Base-by-base conservation (phyloP, 2,113 vertebrate species). In the Myiopsitta monachus region DNA sequence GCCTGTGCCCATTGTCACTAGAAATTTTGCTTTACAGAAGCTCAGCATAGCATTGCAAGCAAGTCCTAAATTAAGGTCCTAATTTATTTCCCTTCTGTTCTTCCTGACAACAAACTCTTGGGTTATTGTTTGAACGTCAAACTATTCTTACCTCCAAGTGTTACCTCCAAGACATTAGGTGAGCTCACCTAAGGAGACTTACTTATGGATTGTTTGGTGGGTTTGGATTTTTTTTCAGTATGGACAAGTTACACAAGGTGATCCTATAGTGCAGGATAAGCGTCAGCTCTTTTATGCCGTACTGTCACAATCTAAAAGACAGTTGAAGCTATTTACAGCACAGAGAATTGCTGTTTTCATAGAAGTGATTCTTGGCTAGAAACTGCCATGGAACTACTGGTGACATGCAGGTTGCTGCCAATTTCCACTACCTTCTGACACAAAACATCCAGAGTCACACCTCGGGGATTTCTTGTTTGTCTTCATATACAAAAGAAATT, bases 311-410 rank as follows among this genome's bases (percentile, higher is more conserved):
- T 28, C 17, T 72, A 70, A 75, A 93, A 68, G 51, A 11, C 5
- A 79, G 17, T 11, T 51, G 62, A 88, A 79, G 21, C 26, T 46
- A 59, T 36, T 14, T 75, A 23, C 14, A 54, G 28, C 9, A 46
- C 33, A 79, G 39, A 88, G 7, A 88, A 88, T 44, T 49, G 7
- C 7, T 87, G 22, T 63, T 74, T 84, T 75, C 61, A 67, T 15
- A 27, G 14, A 62, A 62, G 44, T 39, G 27, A 69, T 70, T 81
- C 11, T 26, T 66, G 33, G 21, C 28, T 64, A 69, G 57, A 64
- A 72, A 54, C 7, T 31, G 6, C 36, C 13, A 7, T 3, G 31
- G 55, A 70, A 49, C 28, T 67, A 38, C 5, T 0, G 0, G 22
- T n/a, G 55, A 49, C 1, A 2, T 28, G 19, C 28, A 63, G 4